These are phyloP conservation scores for Pipistrellus pygmaeus DNA, from an alignment of 2,797 vertebrate genomes.

Conservation along the genomic window DNA sequence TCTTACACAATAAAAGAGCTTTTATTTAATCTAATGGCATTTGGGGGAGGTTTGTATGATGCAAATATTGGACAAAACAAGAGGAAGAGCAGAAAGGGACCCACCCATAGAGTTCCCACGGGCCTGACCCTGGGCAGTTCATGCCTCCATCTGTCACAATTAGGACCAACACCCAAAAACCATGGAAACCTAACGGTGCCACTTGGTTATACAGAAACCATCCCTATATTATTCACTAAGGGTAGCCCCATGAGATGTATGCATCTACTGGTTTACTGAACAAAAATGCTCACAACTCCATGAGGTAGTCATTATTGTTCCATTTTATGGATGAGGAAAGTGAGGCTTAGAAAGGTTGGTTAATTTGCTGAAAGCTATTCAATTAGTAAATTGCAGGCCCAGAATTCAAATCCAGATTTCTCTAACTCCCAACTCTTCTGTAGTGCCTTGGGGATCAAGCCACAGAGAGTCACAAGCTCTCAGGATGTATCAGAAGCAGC, in stretches of 20 bases:
- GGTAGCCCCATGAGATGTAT: too few species aligned
- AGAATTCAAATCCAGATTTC: not conserved
- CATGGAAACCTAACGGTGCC: not conserved
- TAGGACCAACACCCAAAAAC: not conserved
- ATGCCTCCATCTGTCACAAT: not conserved
- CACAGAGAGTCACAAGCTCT: not conserved
- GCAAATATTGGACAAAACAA: not conserved
- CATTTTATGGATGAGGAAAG: not conserved
- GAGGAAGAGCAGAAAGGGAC: not conserved
- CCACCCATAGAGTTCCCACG: accelerated
- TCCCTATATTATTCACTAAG: not conserved
- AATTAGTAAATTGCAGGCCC: not conserved
- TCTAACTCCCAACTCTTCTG: not conserved
- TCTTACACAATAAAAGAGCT: not conserved
- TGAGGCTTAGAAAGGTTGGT: not conserved
- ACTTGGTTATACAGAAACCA: not conserved
- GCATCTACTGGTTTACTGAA: not conserved
- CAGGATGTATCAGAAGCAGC: not conserved
- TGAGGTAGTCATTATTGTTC: not conserved
- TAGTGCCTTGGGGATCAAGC: not conserved
- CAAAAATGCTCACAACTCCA: not conserved
- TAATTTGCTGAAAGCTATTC: not conserved
- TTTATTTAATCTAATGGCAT: not conserved
- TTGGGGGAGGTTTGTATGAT: not conserved
- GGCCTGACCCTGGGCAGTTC: too few species aligned